These are phyloP conservation scores for Megaustenia siamemsis DNA, from an alignment of 2,888 invertebrate genomes.

Conservation along the genomic window DNA sequence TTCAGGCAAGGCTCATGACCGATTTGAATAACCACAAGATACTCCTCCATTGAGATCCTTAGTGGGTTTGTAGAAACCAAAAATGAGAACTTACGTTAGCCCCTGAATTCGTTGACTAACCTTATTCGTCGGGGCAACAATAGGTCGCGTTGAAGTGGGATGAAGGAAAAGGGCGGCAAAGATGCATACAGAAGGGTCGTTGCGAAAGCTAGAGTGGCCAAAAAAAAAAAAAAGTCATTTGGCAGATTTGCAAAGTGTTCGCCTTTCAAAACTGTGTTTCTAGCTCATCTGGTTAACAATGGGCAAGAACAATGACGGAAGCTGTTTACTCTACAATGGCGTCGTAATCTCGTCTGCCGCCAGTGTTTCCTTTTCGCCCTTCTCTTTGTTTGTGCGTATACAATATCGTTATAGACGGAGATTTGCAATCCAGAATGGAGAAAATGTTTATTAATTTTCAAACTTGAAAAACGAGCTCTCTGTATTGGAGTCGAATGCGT, in stretches of 20 bases:
- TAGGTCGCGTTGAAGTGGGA: background rate
- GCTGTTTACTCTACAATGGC: conserved; percentile 41
- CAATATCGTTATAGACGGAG: conserved; percentile 21
- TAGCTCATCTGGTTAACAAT: conserved; percentile 22
- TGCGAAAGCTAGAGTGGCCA: background rate
- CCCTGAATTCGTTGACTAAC: conserved; percentile 30
- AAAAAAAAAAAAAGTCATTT: background rate
- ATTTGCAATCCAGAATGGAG: conserved; percentile 6
- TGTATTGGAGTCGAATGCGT: background rate
- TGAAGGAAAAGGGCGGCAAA: conserved; percentile 4
- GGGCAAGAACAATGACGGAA: background rate
- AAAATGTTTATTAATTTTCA: conserved; percentile 15
- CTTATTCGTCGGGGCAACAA: conserved; percentile 14
- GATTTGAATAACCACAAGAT: conserved; percentile 27
- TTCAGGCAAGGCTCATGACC: background rate
- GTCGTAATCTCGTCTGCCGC: conserved; percentile 40
- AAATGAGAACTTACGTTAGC: conserved; percentile 20
- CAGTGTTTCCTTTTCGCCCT: conserved; percentile 4
- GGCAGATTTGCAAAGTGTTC: conserved; percentile 33
- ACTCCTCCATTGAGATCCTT: conserved; percentile 14
- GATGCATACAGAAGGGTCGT: background rate
- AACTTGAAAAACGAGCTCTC: background rate
- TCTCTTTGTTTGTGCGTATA: background rate
- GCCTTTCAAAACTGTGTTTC: background rate
- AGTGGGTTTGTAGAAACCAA: conserved; percentile 21